A percentile compares a stretch with the other conserved stretches of the same genome.
Conservation (phyloP, 2,113 vertebrate species). For the Sarotherodon lohbergeri region DNA sequence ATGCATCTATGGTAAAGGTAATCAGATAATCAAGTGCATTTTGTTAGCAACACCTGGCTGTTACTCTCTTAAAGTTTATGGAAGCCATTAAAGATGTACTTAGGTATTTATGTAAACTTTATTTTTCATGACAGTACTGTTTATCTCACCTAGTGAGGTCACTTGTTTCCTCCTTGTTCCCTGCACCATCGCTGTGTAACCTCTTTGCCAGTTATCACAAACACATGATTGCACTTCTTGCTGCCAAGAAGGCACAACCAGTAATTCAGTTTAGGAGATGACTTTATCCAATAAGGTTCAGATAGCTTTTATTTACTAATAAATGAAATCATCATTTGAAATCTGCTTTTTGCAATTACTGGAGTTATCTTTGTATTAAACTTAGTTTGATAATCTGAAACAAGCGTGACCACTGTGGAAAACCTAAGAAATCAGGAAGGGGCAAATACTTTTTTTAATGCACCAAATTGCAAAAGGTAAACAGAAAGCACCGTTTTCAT, state of each 20-base stretch:
- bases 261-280: rapidly evolving
- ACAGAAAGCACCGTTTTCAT: background rate
- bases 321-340: background rate
- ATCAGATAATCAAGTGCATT: background rate
- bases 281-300: rapidly evolving
- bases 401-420: background rate
- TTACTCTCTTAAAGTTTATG: background rate
- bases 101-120: rapidly evolving
- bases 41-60: rapidly evolving
- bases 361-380: background rate
- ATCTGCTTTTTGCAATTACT: background rate
- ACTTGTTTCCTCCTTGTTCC: background rate
- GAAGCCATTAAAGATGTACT: background rate
- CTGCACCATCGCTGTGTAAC: rapidly evolving
- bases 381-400: background rate
- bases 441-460: background rate
- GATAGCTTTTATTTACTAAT: background rate
- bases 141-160: background rate
- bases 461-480: background rate
- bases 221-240: background rate
- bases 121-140: background rate
- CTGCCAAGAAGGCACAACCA: rapidly evolving
- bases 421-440: background rate
- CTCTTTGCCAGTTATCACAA: background rate
- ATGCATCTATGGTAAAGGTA: rapidly evolving